Base-by-base conservation (phyloP, 2,797 vertebrate genomes). In the Peromyscus aztecus region DNA sequence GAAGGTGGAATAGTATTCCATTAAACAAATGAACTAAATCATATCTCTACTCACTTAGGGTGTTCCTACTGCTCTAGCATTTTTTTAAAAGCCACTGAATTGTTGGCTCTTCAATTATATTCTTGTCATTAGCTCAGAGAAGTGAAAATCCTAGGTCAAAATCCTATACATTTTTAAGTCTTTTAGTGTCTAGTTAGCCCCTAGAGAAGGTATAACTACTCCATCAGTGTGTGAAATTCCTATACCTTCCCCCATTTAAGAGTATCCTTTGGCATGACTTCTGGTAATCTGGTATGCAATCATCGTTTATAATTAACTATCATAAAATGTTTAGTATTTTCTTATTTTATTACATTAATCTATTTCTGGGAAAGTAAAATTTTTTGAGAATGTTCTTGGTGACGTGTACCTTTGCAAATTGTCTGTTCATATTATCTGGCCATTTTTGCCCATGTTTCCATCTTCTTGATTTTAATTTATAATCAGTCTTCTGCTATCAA, bases 71-170 rank as follows among this genome's bases (percentile, higher is more conserved):
- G 55, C 91, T 90, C 43, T 84, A 19, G 10, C 21, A 46, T 85
- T 71, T 77, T 77, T 76, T 90, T 57, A 63, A 80, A 91, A 46
- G 57, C 24, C 23, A 55, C 24, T 75, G 55, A 49, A 27, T 77
- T 69, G 59, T 57, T 4, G 19, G 12, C 43, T 77, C 21, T 75
- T 94, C 46, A 91, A 37, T 85, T 82, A 83, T 69, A 82, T 57
- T 17, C 34, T 90, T 90, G 85, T 49, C 31, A 65, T 94, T 85
- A 82, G 90, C 19, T 24, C 82, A 61, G 31, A 71, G 49, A 69
- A 73, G 55, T 78, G 29, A 83, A 97, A 89, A 89, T 91, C 23
- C 31, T 82, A 82, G 55, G 21, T 91, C 61, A 93, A 75, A 93
- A 85, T 17, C 19, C 19, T 55, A 10, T 14, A 67, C 43, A 82